A percentile compares a stretch with the other conserved stretches of the same genome.
Evolutionary conservation across 1,140 invertebrate genomes (phyloP).

Genomic region (Brachionus plicatilis): DNA sequence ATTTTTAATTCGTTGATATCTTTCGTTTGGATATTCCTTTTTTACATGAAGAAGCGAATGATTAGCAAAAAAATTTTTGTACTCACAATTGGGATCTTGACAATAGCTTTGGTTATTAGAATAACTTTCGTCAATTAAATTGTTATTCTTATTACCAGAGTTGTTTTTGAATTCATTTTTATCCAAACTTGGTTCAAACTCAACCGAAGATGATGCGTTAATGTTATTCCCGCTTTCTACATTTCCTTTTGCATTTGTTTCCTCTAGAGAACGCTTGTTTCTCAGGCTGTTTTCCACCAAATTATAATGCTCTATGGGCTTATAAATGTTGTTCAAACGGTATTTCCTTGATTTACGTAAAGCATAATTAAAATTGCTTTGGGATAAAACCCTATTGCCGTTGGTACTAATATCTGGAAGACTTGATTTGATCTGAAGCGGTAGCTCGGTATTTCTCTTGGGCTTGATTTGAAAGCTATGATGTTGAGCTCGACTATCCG

Average conservation of each 20-base stretch:
- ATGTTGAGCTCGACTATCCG: not conserved
- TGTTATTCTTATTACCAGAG: not conserved
- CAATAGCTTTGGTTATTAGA: not conserved
- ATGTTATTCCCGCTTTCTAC: not conserved
- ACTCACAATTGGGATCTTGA: conserved; percentile 27
- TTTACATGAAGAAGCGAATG: not conserved
- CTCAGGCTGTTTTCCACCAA: not conserved
- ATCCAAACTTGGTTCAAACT: not conserved
- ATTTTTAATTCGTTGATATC: conserved; percentile 21
- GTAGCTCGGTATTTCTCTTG: not conserved
- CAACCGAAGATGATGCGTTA: not conserved
- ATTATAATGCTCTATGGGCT: not conserved
- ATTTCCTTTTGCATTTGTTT: not conserved
- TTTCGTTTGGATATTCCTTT: conserved; percentile 18
- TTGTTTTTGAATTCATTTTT: conserved; percentile 10
- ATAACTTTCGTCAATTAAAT: not conserved
- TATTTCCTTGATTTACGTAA: not conserved
- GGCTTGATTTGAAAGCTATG: not conserved
- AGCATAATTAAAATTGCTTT: not conserved
- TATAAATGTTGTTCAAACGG: conserved; percentile 8
- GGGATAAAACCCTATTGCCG: not conserved
- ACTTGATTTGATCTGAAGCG: not conserved
- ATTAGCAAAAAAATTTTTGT: not conserved
- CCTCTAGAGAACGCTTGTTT: not conserved
- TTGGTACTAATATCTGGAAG: not conserved